A percentile compares a stretch with the other conserved stretches of the same genome.
These are phyloP conservation scores for Chloromyia formosa DNA, from an alignment of 2,888 invertebrate species.

Conservation along the genomic window DNA sequence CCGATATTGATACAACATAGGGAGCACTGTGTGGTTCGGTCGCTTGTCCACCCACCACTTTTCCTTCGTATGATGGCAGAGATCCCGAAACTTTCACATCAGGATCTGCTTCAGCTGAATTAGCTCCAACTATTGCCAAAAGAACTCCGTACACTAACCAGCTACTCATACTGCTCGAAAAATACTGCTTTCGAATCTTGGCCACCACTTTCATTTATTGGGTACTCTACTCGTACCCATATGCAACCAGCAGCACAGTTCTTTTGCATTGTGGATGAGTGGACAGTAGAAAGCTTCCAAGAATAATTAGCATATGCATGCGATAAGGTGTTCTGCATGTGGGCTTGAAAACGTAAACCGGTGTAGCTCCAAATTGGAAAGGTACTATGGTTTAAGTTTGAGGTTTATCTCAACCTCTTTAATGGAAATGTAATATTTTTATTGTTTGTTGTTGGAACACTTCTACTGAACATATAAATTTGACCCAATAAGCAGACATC, in stretches of 20 bases:
- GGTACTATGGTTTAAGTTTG: too few relatives aligned
- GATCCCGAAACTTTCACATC: too few relatives aligned
- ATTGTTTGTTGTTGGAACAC: too few relatives aligned
- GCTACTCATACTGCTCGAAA: background rate
- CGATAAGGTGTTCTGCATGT: background rate
- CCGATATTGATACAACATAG: constrained; percentile 42
- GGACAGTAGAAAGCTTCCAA: constrained; percentile 12
- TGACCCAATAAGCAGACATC: too few relatives aligned
- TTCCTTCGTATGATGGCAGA: background rate
- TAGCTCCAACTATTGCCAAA: background rate
- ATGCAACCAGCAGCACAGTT: too few relatives aligned
- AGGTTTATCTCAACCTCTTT: too few relatives aligned
- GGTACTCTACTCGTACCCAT: background rate
- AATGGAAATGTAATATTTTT: too few relatives aligned
- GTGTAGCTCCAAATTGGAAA: too few relatives aligned
- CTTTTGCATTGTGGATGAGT: background rate
- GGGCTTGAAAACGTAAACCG: too few relatives aligned
- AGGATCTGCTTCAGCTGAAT: background rate
- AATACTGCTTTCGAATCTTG: background rate
- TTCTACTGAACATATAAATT: too few relatives aligned
- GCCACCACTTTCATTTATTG: constrained; percentile 20
- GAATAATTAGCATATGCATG: constrained; percentile 1
- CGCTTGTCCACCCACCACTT: constrained; percentile 49
- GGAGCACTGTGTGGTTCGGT: constrained; percentile 45
- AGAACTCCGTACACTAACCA: constrained; percentile 2